Base-by-base conservation (phyloP, 2,888 invertebrate species). In the Antitype chi region DNA sequence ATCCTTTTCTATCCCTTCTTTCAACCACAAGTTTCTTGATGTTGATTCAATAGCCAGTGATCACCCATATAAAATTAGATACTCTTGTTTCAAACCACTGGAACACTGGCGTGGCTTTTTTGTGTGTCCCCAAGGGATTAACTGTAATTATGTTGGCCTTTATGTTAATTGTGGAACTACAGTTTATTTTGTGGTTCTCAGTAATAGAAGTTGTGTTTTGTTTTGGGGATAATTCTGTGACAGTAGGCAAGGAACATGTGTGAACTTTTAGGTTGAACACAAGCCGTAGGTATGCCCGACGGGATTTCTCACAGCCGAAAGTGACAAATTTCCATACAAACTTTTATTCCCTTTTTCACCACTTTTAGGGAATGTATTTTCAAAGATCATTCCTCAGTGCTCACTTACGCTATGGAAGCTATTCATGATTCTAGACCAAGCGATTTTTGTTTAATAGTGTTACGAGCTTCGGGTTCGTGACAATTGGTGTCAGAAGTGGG, bases 61-160 rank as follows among this genome's bases (percentile, higher is more conserved):
- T 88, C 85, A 78, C 76, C 86, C 79, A 89, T 90, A 90, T 89
- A 85, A 89, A 92, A 91, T 90, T 84, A 90, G 83, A 76, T 72
- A 78, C 73, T 76, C 84, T 91, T 90, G 90, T 91, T 78, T 72
- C 55, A 38, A 73, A 80, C 72, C 80, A 57, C 73, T 77, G 63
- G 59, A 76, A 77, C 63, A 68, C 70, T 63, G 68, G 53, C 81
- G 69, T 62, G 69, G 38, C 47, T 86, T 87, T 84, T 88, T 84
- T 82, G 69, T 66, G 49, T 52, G 17, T n/a, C 63, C 83, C 67
- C 59, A 52, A 72, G 82, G 81, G 78, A 81, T 86, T 85, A 80
- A 64, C 71, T 74, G 85, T 86, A 86, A 88, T 89, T 81, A 77
- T 68, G 76, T 73, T 53, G 49, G 38, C 52, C 70, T 81, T 74